Evolutionary conservation across 2,113 vertebrate species (phyloP), one percentile per base, ranked within the genome.

Genomic region (Lepisosteus osseus): DNA sequence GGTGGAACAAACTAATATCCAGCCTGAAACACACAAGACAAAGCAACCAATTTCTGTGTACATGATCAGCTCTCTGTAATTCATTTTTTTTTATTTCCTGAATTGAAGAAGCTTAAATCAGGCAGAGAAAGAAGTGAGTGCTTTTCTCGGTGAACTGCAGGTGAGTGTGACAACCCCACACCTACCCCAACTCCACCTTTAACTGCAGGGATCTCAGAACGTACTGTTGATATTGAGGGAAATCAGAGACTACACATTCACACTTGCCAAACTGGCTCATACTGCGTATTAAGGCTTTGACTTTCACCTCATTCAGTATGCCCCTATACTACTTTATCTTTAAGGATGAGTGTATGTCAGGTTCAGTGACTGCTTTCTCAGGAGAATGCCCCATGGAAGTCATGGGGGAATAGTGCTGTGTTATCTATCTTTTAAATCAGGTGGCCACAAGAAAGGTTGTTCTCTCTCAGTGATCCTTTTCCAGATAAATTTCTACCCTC

Each of bases 1-100:
- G 40, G 96, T 97, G 74, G 95, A 95, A 44, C 93, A 95, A 44
- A 95, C 90, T 73, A 98, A 88, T 74, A 97, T 92, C 95, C 96
- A 98, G 43, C 96, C 96, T 0, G 92, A 89, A 54, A 97, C 80
- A 40, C 90, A 91, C 14, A 91, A 82, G 72, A 95, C 78, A 11
- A 98, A 97, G 68, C 93, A 95, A 70, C 94, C 86, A 51, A 97
- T 94, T 88, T 98, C 95, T 54, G 80, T 43, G 68, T 93, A 90
- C 90, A 93, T 92, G 51, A 90, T 67, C 70, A 87, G 45, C 1
- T 75, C 84, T 65, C 85, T 78, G 75, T 83, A 72, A 56, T 82
- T 78, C 89, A 92, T 93, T 51, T 51, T 51, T 9, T 29, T 29
- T 29, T 1, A 29, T 29, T 51, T 6, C 47, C 47, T 6, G 47